These are phyloP conservation scores for Orchestes rusci DNA, from an alignment of 2,888 invertebrate genomes.

Conservation along the genomic window DNA sequence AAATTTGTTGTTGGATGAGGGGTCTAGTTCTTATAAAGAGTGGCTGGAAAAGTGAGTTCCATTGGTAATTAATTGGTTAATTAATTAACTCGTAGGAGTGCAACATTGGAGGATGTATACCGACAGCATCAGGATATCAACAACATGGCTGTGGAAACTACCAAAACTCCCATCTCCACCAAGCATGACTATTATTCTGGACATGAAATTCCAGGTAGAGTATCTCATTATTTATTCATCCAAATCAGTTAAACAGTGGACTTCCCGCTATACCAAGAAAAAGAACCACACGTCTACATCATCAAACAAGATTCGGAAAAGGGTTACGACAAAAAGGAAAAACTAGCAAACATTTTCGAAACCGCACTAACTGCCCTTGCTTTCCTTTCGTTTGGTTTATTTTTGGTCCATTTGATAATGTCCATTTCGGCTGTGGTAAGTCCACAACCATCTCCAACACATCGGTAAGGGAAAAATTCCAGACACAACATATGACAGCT, in stretches of 20 bases:
- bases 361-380: constrained; percentile 75
- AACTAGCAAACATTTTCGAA: constrained; percentile 67
- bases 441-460: too few relatives aligned
- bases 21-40: constrained; percentile 64
- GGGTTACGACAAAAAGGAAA: constrained; percentile 47
- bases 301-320: too few relatives aligned
- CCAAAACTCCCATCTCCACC: constrained; percentile 3
- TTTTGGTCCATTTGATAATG: constrained; percentile 71
- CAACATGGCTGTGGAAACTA: background rate
- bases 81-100: constrained; percentile 47
- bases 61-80: background rate
- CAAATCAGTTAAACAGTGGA: too few relatives aligned
- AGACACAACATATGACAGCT: too few relatives aligned
- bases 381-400: constrained; percentile 73
- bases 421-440: constrained; percentile 58
- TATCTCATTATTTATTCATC: too few relatives aligned
- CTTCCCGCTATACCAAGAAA: too few relatives aligned
- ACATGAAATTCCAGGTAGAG: too few relatives aligned
- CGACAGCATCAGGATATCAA: constrained; percentile 49
- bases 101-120: constrained; percentile 64
- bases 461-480: too few relatives aligned
- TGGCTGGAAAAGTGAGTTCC: constrained; percentile 63
- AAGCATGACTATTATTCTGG: background rate
- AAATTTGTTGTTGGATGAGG: constrained; percentile 56
- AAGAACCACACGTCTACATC: too few relatives aligned